Conservation (phyloP, 1,140 invertebrate genomes). For the Halyomorpha halys region DNA sequence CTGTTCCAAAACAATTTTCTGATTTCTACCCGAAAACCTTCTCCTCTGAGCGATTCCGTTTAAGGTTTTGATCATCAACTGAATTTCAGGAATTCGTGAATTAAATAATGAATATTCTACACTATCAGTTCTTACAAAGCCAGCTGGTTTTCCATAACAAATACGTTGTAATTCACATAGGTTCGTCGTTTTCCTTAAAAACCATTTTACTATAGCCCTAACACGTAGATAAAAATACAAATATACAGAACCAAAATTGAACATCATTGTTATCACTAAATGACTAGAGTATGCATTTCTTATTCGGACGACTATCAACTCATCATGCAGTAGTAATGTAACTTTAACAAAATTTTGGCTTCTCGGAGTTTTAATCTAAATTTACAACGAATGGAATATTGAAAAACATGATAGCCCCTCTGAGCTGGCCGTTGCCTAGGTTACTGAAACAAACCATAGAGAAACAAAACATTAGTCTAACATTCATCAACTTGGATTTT, state of each 20-base stretch:
- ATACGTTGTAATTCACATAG: slow-evolving; percentile 86
- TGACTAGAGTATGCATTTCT: not conserved
- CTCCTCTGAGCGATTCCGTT: slow-evolving; percentile 49
- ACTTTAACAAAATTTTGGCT: too few species aligned
- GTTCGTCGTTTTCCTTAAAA: slow-evolving; percentile 69
- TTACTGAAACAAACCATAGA: too few species aligned
- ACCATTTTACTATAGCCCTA: slow-evolving; percentile 74
- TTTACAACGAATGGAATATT: too few species aligned
- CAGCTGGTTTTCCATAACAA: slow-evolving; percentile 68
- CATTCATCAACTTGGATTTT: too few species aligned
- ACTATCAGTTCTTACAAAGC: slow-evolving; percentile 54
- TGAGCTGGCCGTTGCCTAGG: too few species aligned
- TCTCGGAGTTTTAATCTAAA: too few species aligned
- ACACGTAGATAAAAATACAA: slow-evolving; percentile 53
- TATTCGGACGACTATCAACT: not conserved
- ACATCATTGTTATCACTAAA: slow-evolving; percentile 38
- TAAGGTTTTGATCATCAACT: slow-evolving; percentile 51
- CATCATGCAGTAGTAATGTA: too few species aligned
- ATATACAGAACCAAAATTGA: slow-evolving; percentile 39
- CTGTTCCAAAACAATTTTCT: slow-evolving; percentile 40
- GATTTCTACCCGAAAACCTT: slow-evolving; percentile 41
- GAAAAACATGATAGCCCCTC: too few species aligned
- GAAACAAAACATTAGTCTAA: too few species aligned
- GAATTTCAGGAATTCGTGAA: slow-evolving; percentile 58
- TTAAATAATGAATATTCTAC: slow-evolving; percentile 62